Percentiles rank a stretch among this genome's conserved stretches.
Conservation (phyloP, 1,140 invertebrate genomes). For the Wiebesia pumilae region DNA sequence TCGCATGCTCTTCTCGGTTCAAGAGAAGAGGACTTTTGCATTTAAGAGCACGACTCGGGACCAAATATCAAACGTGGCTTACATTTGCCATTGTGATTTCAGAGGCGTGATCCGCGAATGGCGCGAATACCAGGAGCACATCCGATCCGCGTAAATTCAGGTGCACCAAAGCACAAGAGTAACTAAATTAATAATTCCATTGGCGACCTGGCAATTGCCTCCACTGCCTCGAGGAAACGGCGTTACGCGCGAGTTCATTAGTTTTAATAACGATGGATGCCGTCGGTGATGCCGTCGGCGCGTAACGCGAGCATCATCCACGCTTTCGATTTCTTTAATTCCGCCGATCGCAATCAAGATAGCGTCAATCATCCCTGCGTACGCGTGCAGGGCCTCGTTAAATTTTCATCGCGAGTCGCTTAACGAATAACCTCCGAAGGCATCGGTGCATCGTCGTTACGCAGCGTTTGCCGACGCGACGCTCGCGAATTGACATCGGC, state of each 20-base stretch:
- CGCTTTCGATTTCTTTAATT: background rate
- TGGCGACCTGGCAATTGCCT: no score
- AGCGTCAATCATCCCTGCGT: background rate
- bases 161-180: no score
- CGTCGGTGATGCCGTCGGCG: background rate
- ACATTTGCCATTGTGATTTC: background rate
- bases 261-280: background rate
- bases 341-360: conserved; percentile 10
- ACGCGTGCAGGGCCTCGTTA: background rate
- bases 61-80: background rate
- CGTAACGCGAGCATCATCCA: no score
- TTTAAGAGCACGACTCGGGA: background rate
- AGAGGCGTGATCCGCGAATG: background rate
- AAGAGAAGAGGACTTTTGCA: background rate
- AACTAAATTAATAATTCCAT: no score
- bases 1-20: background rate
- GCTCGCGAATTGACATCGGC: background rate
- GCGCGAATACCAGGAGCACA: no score
- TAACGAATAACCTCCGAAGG: background rate
- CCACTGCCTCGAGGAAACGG: background rate
- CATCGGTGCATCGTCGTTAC: background rate
- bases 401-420: conserved; percentile 8
- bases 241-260: background rate
- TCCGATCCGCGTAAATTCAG: no score
- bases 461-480: background rate